Base-by-base conservation (phyloP, 2,797 vertebrate genomes). In the Eulemur mongoz region DNA sequence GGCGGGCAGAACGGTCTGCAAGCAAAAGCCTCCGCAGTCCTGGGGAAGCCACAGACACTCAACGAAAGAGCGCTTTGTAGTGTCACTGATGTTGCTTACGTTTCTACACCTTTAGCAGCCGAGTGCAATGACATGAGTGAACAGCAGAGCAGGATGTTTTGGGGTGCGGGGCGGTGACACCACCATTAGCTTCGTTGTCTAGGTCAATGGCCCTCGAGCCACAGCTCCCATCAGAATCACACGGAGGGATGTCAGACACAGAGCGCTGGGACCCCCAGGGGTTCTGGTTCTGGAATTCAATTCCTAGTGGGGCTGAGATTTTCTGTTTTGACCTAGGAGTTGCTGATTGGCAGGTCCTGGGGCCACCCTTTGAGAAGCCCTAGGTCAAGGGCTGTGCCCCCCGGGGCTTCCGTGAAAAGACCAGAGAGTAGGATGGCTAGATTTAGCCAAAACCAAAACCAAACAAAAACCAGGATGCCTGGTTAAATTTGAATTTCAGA, bases 1-100 rank as follows among this genome's bases (percentile, higher is more conserved):
- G 9, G 98, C 97, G 97, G 97, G 95, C 45, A 8, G 38, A 17
- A 12, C 27, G 0, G 14, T 13, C 38, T 2, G 67, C 86, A 0
- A 0, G 40, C 2, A 0, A 0, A 5, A 7, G 7, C 50, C 38
- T 30, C 17, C 1, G 40, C 54, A 3, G 40, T 4, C 11, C 11
- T 20, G 9, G 1, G 5, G 38, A 78, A 61, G 63, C n/a, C 82
- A 0, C 48, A 14, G 85, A 78, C 8, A 54, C 61, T 15, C 48
- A 4, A 17, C 57, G 61, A 14, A 54, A 13, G 38, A 22, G 32
- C 40, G 0, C 22, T 67, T 17, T 20, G 96, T 2, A 9, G 4
- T 1, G 15, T 11, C 32, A 69, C 81, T 25, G 72, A 17, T 1
- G 0, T 13, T 17, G 0, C n/a, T 30, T 14, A 2, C 12, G 57